Evolutionary conservation across 2,113 vertebrate genomes (phyloP), one percentile per base, ranked within the genome.

Genomic region (Trochalopteron elliotii): DNA sequence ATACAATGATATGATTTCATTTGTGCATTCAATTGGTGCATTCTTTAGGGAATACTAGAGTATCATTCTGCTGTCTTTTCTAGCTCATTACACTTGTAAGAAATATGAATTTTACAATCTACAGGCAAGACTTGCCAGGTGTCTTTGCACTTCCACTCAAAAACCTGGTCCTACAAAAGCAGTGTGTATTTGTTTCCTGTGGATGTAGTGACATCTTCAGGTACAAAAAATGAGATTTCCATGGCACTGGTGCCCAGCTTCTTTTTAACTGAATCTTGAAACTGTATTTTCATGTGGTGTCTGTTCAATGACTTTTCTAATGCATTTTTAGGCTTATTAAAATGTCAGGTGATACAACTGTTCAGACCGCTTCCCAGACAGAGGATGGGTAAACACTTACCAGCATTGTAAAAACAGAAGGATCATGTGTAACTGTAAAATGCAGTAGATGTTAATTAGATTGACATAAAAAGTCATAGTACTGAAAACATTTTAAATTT

Each of bases 201-300:
- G 68, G 23, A 25, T 87, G 77, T 72, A 92, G 85, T 93, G 94
- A 91, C 96, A 89, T 68, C 96, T 97, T 90, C 93, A 90, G 94
- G 85, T 42, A 15, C 35, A 47, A 17, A 33, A 52, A 56, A 28
- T 25, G 42, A 40, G 23, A 63, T 61, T 82, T 47, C 69, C 59
- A 40, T 6, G 5, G 27, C 33, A 44, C 17, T 6, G 2, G 12
- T 50, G 42, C 21, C n/a, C 4, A 1, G 3, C 35, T 87, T 28
- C 10, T 74, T 68, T 52, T 56, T n/a, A 50, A 9, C 22, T 53
- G 11, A 53, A 31, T 57, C 20, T 44, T 83, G 25, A 56, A 70
- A 52, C 14, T 25, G 33, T 21, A 15, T 57, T 52, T 85, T 55
- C 23, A 8, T 18, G 9, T 53, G 9, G 2, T 50, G 52, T 50